These are phyloP conservation scores for Heliconius melpomene DNA, from an alignment of 1,140 invertebrate species.

Conservation along the genomic window DNA sequence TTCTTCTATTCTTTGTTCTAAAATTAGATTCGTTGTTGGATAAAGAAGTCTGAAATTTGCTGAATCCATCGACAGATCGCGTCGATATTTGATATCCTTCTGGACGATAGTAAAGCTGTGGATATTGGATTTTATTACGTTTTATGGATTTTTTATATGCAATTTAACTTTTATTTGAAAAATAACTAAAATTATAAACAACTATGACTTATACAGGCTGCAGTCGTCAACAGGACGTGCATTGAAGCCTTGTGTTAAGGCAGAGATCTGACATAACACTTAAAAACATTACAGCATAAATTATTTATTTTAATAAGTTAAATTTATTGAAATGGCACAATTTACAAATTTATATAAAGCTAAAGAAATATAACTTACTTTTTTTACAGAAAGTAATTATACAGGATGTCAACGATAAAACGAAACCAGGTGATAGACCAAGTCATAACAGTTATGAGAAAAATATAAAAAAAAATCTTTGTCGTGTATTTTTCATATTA, in stretches of 20 bases:
- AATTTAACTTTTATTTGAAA: slow-evolving; percentile 1
- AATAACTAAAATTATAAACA: neutral
- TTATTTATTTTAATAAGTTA: no score
- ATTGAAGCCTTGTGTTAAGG: neutral
- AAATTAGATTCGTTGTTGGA: slow-evolving; percentile 25
- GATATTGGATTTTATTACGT: slow-evolving; percentile 32
- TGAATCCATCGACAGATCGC: slow-evolving; percentile 29
- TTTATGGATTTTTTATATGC: neutral
- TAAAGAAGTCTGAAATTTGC: slow-evolving; percentile 28
- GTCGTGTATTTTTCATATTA: no score
- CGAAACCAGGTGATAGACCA: no score
- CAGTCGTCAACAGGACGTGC: neutral
- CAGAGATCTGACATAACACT: no score
- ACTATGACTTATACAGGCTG: neutral
- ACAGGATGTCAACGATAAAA: no score
- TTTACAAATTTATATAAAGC: no score
- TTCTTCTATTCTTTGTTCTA: slow-evolving; percentile 25
- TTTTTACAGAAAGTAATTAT: no score
- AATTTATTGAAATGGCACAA: no score
- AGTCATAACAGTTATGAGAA: no score
- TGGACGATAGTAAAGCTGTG: slow-evolving; percentile 2
- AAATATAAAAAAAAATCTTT: no score
- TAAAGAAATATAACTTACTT: no score
- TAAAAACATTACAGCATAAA: no score
- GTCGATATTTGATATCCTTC: slow-evolving; percentile 29